These are phyloP conservation scores for Australoheros scitulus DNA, from an alignment of 2,113 vertebrate genomes.

Conservation along the genomic window DNA sequence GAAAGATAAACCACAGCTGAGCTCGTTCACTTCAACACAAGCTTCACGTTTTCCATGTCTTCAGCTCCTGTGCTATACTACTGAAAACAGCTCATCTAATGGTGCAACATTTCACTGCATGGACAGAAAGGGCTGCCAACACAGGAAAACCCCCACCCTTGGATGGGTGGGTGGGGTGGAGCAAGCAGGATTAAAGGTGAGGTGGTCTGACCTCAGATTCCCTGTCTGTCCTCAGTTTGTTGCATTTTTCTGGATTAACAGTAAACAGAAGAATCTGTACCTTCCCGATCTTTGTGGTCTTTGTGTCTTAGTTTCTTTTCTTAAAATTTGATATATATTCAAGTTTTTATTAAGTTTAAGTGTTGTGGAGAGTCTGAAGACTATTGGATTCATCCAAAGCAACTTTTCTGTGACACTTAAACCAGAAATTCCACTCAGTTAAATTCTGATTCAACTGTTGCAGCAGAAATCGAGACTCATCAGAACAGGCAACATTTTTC, in stretches of 20 bases:
- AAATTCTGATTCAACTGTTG: neutral
- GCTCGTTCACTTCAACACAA: neutral
- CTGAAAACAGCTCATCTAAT: neutral
- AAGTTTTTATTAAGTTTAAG: too few relatives aligned
- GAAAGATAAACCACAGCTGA: rapidly evolving
- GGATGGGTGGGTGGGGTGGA: neutral
- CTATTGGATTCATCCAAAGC: too few relatives aligned
- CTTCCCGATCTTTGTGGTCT: too few relatives aligned
- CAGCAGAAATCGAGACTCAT: neutral
- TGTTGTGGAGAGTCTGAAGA: too few relatives aligned
- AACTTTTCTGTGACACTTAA: too few relatives aligned
- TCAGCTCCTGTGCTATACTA: neutral
- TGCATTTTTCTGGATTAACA: neutral
- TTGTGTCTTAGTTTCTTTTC: neutral
- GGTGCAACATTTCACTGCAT: too few relatives aligned
- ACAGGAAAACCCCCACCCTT: neutral
- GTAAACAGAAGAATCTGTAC: neutral
- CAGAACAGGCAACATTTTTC: neutral
- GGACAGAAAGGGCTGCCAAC: neutral
- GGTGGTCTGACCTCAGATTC: too few relatives aligned
- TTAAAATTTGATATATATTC: neutral
- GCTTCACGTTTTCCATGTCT: rapidly evolving
- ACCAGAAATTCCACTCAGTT: neutral
- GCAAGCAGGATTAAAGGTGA: neutral
- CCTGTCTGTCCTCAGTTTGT: too few relatives aligned